A percentile compares a stretch with the other conserved stretches of the same genome.
Conservation (phyloP, 1,140 invertebrate species). For the Grapholita molesta region DNA sequence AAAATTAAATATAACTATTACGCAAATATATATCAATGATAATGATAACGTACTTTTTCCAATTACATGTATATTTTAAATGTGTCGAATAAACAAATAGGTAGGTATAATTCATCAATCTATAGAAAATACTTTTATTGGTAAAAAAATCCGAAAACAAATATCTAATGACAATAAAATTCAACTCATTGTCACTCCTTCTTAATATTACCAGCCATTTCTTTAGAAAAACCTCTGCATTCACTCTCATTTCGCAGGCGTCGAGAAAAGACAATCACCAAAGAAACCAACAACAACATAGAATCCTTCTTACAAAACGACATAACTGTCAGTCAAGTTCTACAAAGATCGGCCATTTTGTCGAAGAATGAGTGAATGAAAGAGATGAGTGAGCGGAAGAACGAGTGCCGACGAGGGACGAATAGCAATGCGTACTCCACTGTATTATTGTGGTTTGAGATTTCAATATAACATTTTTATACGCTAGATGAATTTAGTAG, state of each 20-base stretch:
- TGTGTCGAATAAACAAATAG: too few species aligned
- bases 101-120: too few species aligned
- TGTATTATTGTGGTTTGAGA: background rate
- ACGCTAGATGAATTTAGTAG: background rate
- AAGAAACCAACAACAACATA: constrained; percentile 4
- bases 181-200: background rate
- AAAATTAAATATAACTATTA: too few species aligned
- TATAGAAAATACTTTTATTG: background rate
- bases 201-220: background rate
- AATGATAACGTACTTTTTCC: too few species aligned
- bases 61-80: too few species aligned
- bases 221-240: background rate
- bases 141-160: background rate
- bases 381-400: background rate
- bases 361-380: background rate
- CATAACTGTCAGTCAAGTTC: background rate
- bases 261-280: constrained; percentile 3
- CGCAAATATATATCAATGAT: too few species aligned
- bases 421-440: constrained; percentile 10
- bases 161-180: background rate
- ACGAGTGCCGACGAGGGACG: constrained; percentile 6
- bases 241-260: background rate
- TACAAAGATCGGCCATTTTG: background rate
- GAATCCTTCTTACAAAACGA: background rate
- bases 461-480: constrained; percentile 12